These are phyloP conservation scores for Macrosiphum euphorbiae DNA, from an alignment of 2,888 invertebrate genomes.

Conservation along the genomic window DNA sequence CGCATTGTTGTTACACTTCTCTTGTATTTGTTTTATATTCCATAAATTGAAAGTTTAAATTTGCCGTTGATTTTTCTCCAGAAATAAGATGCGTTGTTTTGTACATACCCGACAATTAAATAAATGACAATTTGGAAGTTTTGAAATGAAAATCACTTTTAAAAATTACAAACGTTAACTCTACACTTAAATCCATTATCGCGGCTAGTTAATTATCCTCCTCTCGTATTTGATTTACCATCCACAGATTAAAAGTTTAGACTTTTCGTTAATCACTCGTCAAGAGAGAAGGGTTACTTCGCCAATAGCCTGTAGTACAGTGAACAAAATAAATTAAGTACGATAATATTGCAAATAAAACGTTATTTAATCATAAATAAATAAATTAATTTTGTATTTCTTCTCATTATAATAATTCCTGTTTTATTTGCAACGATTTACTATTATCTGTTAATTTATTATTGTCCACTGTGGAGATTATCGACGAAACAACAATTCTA, in stretches of 20 bases:
- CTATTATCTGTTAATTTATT: no score
- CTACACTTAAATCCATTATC: slow-evolving; percentile 75
- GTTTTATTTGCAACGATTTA: background rate
- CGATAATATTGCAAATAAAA: background rate
- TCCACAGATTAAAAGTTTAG: no score
- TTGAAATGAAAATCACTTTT: slow-evolving; percentile 71
- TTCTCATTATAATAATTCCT: no score
- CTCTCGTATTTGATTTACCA: no score
- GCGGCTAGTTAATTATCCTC: slow-evolving; percentile 70
- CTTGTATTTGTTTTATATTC: slow-evolving; percentile 71
- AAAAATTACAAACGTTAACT: slow-evolving; percentile 73
- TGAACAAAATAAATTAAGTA: background rate
- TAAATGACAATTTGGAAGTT: slow-evolving; percentile 67
- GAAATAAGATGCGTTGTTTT: no score
- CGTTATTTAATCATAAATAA: background rate
- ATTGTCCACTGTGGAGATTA: no score
- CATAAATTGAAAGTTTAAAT: slow-evolving; percentile 70
- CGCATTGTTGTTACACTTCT: slow-evolving; percentile 45
- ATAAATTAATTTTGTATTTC: no score
- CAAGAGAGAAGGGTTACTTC: background rate
- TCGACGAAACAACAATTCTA: background rate
- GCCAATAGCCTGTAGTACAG: background rate
- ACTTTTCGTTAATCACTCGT: background rate
- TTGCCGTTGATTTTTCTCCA: slow-evolving; percentile 67
- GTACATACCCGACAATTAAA: no score